phyloP scores from a whole-genome alignment of 2,888 invertebrate species.

The Ferdinandea cuprea region DNA sequence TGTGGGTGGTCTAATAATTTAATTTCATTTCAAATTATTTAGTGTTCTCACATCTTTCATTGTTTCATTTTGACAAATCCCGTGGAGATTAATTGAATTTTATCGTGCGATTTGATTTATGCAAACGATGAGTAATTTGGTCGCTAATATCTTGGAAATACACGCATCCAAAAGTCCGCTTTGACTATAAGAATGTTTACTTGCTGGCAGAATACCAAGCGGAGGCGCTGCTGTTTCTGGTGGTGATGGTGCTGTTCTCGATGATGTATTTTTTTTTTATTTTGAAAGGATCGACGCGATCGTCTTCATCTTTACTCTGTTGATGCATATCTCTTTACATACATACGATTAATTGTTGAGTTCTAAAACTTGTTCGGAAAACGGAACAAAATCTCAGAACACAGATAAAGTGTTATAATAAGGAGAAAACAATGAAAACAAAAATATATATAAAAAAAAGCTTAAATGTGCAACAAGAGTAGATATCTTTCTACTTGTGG shows the following conservation, averaged over 20 bases:
- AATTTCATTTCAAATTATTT: conserved; percentile 53
- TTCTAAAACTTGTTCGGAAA: conserved; percentile 47
- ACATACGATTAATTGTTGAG: conserved; percentile 44
- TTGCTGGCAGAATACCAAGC: not conserved
- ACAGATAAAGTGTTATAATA: conserved; percentile 27
- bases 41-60: conserved; percentile 1
- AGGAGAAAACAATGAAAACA: conserved; percentile 3
- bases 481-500: conserved; percentile 2
- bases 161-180: not conserved
- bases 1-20: conserved; percentile 62
- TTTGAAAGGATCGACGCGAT: conserved; percentile 29
- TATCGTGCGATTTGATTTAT: conserved; percentile 72
- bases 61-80: conserved; percentile 46
- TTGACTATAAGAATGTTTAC: not conserved
- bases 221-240: not conserved
- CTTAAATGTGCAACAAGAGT: not conserved
- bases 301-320: conserved; percentile 18
- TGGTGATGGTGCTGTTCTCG: not conserved
- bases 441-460: not conserved
- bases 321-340: conserved; percentile 41
- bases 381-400: conserved; percentile 48
- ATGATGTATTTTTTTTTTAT: conserved; percentile 20
- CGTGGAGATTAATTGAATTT: conserved; percentile 75
- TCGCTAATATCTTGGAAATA: conserved; percentile 19
- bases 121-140: conserved; percentile 35